These are phyloP conservation scores for Limonius californicus DNA, from an alignment of 1,140 invertebrate genomes.

Conservation along the genomic window DNA sequence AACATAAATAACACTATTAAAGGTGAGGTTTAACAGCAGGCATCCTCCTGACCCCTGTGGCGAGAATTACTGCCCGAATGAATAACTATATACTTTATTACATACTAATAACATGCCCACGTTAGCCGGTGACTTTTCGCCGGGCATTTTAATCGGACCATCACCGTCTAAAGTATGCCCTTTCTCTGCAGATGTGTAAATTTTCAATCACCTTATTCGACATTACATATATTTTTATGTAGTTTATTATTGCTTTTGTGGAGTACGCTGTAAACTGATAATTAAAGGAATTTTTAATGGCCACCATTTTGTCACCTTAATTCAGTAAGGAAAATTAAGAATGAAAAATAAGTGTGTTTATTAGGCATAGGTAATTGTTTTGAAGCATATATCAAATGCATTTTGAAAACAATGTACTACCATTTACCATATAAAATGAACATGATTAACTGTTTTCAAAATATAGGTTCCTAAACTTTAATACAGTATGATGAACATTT, in stretches of 20 bases:
- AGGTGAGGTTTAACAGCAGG: conserved; percentile 48
- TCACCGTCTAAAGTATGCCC: conserved; percentile 12
- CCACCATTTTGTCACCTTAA: neutral
- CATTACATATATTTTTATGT: conserved; percentile 22
- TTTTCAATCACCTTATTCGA: conserved; percentile 21
- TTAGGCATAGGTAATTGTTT: too few species aligned
- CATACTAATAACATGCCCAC: conserved; percentile 48
- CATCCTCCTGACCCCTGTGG: conserved; percentile 37
- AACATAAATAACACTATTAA: conserved; percentile 49
- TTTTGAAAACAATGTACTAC: too few species aligned
- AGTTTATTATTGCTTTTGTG: conserved; percentile 22
- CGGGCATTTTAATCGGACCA: neutral
- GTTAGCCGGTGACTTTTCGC: conserved; percentile 43
- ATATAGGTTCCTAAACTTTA: too few species aligned
- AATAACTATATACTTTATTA: conserved; percentile 50
- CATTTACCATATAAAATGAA: too few species aligned
- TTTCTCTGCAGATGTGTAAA: conserved; percentile 23
- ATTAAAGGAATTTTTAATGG: neutral
- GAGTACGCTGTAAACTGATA: neutral
- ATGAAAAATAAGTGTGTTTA: too few species aligned
- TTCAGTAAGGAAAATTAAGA: too few species aligned
- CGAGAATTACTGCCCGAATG: conserved; percentile 49
- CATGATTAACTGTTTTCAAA: too few species aligned
- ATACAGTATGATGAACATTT: too few species aligned
- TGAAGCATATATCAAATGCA: too few species aligned